Conservation (phyloP, 2,797 vertebrate genomes). For the Babyrousa celebensis region DNA sequence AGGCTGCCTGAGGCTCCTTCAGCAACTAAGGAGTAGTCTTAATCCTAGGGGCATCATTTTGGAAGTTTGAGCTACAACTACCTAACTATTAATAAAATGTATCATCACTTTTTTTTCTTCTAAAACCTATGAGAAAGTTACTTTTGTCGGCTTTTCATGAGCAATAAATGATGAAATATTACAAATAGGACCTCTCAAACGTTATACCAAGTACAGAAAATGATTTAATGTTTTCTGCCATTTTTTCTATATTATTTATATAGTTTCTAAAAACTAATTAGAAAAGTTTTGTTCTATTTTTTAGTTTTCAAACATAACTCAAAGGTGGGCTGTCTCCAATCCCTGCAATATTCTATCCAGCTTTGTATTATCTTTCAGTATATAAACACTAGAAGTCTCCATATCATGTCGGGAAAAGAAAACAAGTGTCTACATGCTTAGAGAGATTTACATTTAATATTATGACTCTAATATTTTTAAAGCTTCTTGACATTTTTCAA, state of each 20-base stretch:
- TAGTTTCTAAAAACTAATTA: background rate
- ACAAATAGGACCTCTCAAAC: background rate
- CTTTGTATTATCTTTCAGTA: background rate
- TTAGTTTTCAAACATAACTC: conserved; percentile 27
- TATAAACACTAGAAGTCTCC: background rate
- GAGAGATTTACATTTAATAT: conserved; percentile 19
- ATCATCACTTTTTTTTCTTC: background rate
- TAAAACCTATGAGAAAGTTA: conserved; percentile 15
- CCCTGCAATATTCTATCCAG: background rate
- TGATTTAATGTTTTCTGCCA: background rate
- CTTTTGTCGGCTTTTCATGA: background rate
- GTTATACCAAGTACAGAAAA: background rate
- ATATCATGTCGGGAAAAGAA: background rate
- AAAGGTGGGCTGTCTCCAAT: background rate
- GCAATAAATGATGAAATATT: background rate
- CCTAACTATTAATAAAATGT: background rate
- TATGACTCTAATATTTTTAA: background rate
- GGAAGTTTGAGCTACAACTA: background rate
- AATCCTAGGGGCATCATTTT: background rate
- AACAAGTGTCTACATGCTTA: background rate
- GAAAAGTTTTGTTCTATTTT: background rate
- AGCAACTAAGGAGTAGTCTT: background rate
- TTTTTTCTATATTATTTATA: background rate
- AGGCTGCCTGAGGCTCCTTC: background rate
- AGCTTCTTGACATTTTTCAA: background rate